Base-by-base conservation (phyloP, 2,888 invertebrate species). In the Yponomeuta cagnagella region DNA sequence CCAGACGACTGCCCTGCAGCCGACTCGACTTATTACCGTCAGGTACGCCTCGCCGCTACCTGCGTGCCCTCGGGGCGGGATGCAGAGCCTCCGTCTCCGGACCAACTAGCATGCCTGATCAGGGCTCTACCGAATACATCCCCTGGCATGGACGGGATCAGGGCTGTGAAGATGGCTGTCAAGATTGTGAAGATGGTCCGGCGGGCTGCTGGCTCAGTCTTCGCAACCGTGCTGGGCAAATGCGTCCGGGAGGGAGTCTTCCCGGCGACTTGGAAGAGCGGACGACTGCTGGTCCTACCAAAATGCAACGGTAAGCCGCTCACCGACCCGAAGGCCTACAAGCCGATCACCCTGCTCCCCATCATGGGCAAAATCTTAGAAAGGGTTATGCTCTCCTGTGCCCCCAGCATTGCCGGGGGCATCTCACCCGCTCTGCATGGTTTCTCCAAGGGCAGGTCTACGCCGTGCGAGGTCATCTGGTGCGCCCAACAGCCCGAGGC, bases 281-380 rank as follows among this genome's bases (percentile, higher is more conserved):
- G 77, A 0, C 67, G 73, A n/a, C 72, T 77, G 0, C n/a, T 77
- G 0, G 73, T 77, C 1, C 37, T 78, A 69, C 77, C 78, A 0
- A 78, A 79, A 69, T 76, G 77, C 1, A 77, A 76, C 15, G 77
- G 68, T 9, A 76, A 72, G 69, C 73, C 77, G 0, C 72, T 73
- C 0, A 69, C 73, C 0, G 77, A 78, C 15, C 77, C 78, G 0
- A 77, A 76, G 67, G 76, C 78, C 2, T 81, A 80, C 15, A 70
- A 79, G 2, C 78, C 81, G 0, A 76, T 81, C 0, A 78, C 80
- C 0, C 71, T 82, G 0, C 76, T 82, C 1, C 72, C 80, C 0
- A 72, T 79, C 0, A 63, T 82, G 6, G 80, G 79, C 0, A 82
- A 83, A 30, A 31, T 82, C 0, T 63, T 80, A 0, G 81, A 82